Percentiles rank a stretch among this genome's conserved stretches.
Conservation (phyloP, 2,888 invertebrate species). For the Ichneumoninae sp. region DNA sequence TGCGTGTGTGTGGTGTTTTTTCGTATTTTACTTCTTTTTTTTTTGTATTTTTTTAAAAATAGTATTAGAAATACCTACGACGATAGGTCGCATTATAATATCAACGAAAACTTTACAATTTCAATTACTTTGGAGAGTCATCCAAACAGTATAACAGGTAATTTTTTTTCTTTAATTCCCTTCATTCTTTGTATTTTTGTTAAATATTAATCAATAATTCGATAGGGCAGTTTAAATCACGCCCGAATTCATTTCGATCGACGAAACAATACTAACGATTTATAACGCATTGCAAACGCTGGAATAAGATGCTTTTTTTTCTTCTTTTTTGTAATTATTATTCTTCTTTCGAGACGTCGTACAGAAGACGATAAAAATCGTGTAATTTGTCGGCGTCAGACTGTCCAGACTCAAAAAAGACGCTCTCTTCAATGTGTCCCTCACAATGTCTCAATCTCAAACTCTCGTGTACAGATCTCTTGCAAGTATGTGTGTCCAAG, state of each 20-base stretch:
- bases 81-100: slow-evolving; percentile 54
- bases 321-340: neutral
- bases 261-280: slow-evolving; percentile 59
- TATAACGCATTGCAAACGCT: slow-evolving; percentile 57
- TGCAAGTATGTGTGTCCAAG: slow-evolving; percentile 45
- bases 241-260: slow-evolving; percentile 35
- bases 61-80: slow-evolving; percentile 60
- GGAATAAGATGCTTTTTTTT: slow-evolving; percentile 61
- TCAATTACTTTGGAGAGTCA: slow-evolving; percentile 62
- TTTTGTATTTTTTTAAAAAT: slow-evolving; percentile 32
- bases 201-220: slow-evolving; percentile 40
- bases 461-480: slow-evolving; percentile 51
- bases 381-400: slow-evolving; percentile 56
- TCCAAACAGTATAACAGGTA: slow-evolving; percentile 66
- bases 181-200: slow-evolving; percentile 18
- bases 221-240: slow-evolving; percentile 59
- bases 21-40: slow-evolving; percentile 14
- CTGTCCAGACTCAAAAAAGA: slow-evolving; percentile 65
- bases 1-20: slow-evolving; percentile 6
- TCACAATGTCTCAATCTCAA: slow-evolving; percentile 56
- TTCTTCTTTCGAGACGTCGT: slow-evolving; percentile 44
- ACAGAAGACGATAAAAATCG: slow-evolving; percentile 48
- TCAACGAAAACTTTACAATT: slow-evolving; percentile 65
- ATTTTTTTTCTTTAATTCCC: slow-evolving; percentile 49
- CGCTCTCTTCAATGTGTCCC: slow-evolving; percentile 42